A percentile compares a stretch with the other conserved stretches of the same genome.
phyloP scores from a whole-genome alignment of 2,888 invertebrate genomes.

The Lysandra coridon region DNA sequence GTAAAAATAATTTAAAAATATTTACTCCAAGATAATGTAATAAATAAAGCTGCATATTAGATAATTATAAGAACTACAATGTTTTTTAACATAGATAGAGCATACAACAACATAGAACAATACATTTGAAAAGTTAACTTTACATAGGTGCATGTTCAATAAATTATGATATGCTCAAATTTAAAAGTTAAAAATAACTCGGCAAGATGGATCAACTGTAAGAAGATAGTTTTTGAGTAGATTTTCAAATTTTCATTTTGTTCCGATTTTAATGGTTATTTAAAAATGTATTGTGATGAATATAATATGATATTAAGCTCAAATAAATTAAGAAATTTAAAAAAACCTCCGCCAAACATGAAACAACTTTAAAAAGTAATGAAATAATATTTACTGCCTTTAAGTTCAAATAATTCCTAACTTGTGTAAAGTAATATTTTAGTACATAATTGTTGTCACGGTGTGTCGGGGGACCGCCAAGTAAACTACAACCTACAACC shows the following conservation, averaged over 20 bases:
- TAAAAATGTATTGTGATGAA: background rate
- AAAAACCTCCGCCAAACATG: too few relatives aligned
- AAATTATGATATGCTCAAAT: background rate
- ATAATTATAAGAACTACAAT: background rate
- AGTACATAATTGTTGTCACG: too few relatives aligned
- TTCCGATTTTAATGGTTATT: too few relatives aligned
- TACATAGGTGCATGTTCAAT: background rate
- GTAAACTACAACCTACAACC: too few relatives aligned
- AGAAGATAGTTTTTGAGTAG: background rate
- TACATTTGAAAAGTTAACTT: background rate
- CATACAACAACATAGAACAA: too few relatives aligned
- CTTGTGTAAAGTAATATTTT: too few relatives aligned
- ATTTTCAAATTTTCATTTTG: background rate
- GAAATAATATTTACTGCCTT: too few relatives aligned
- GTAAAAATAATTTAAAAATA: slow-evolving; percentile 32
- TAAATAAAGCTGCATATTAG: background rate
- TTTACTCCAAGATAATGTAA: background rate
- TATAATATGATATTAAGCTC: background rate
- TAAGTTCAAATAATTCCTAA: too few relatives aligned
- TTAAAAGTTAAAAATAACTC: background rate
- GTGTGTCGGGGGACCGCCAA: too few relatives aligned
- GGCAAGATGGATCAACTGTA: background rate
- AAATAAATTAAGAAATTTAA: background rate
- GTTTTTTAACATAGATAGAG: background rate
- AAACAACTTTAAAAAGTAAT: too few relatives aligned